These are phyloP conservation scores for Lutra lutra DNA, from an alignment of 2,797 vertebrate genomes.

Conservation along the genomic window DNA sequence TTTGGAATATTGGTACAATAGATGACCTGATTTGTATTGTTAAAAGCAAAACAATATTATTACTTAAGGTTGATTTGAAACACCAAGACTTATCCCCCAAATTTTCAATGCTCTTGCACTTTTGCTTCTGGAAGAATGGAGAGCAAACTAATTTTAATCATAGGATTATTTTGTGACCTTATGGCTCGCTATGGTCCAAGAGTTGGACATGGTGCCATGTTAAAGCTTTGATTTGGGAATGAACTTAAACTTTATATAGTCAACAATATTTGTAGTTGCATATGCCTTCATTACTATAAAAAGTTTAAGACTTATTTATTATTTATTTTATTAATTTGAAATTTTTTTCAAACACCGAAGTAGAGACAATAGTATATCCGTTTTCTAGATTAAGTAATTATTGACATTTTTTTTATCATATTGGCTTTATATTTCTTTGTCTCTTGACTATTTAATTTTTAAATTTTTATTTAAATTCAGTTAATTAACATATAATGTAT, in stretches of 20 bases:
- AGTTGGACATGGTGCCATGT: background rate
- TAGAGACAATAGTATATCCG: background rate
- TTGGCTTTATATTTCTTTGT: slow-evolving; percentile 7
- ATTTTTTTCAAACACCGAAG: background rate
- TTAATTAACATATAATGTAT: background rate
- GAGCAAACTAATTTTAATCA: slow-evolving; percentile 1
- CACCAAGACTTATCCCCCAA: background rate
- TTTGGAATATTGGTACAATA: slow-evolving; percentile 11
- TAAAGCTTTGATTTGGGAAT: slow-evolving; percentile 44
- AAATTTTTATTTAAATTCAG: background rate
- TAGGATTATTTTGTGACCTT: background rate
- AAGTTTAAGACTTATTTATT: background rate
- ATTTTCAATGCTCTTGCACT: slow-evolving; percentile 14
- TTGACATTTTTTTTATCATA: slow-evolving; percentile 37
- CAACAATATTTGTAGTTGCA: background rate
- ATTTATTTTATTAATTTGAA: background rate
- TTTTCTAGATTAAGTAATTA: background rate
- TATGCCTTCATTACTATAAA: slow-evolving; percentile 5
- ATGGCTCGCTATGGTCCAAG: background rate
- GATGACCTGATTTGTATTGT: slow-evolving; percentile 1
- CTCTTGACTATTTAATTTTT: background rate
- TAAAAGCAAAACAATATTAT: slow-evolving; percentile 1
- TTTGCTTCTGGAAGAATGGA: slow-evolving; percentile 8
- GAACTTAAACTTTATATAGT: background rate
- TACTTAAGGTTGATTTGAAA: slow-evolving; percentile 51